Conservation (phyloP, 2,113 vertebrate genomes). For the Noturus placidus region DNA sequence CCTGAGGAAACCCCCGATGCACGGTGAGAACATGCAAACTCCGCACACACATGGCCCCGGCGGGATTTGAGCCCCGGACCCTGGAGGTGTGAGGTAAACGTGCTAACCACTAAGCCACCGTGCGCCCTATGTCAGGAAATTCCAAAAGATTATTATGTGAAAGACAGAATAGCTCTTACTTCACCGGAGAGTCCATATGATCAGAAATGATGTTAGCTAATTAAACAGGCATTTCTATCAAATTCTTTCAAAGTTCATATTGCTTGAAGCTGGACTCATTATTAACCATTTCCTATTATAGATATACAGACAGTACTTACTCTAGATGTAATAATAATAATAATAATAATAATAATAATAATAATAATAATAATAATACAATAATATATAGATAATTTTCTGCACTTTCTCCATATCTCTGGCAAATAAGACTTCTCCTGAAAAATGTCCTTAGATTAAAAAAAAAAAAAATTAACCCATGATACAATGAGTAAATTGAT, state of each 20-base stretch:
- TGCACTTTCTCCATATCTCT: neutral
- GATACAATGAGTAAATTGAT: neutral
- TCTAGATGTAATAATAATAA: neutral
- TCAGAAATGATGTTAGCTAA: neutral
- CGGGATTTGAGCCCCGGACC: too few relatives aligned
- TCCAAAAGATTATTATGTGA: neutral
- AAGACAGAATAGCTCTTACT: neutral
- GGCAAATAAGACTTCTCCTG: neutral
- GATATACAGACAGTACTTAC: neutral
- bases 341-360: too few relatives aligned
- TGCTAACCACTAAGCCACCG: too few relatives aligned
- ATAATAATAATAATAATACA: too few relatives aligned
- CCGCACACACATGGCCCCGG: too few relatives aligned
- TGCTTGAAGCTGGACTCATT: neutral
- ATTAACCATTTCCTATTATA: neutral
- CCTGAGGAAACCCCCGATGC: too few relatives aligned
- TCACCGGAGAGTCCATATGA: neutral
- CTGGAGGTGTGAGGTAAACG: too few relatives aligned
- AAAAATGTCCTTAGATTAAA: neutral
- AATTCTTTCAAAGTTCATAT: neutral
- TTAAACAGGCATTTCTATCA: neutral
- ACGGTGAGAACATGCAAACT: too few relatives aligned
- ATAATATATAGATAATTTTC: neutral
- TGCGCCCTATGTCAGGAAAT: neutral
- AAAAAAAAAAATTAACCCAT: neutral